phyloP scores from a whole-genome alignment of 2,888 invertebrate genomes.

The Eristalinus sepulchralis region DNA sequence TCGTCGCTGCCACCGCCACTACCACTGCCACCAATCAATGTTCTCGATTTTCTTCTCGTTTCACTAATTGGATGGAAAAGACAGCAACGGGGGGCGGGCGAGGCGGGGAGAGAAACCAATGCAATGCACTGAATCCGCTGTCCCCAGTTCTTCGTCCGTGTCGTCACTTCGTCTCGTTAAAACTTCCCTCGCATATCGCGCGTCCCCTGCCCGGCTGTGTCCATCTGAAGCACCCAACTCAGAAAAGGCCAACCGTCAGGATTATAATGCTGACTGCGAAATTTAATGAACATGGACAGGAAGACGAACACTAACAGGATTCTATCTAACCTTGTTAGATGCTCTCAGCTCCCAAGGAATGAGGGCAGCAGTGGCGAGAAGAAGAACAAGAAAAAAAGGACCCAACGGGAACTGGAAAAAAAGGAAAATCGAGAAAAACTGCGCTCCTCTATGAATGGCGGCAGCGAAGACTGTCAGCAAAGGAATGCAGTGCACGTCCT shows the following conservation, averaged over 20 bases:
- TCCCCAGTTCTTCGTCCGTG: not conserved
- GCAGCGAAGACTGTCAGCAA: not conserved
- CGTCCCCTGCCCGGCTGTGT: not conserved
- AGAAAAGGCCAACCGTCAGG: constrained; percentile 13
- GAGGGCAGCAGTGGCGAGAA: not conserved
- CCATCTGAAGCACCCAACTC: not conserved
- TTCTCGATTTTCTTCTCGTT: constrained; percentile 18
- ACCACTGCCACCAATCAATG: constrained; percentile 29
- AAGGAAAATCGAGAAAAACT: not conserved
- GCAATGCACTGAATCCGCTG: not conserved
- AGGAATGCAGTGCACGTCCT: constrained; percentile 16
- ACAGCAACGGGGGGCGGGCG: not conserved
- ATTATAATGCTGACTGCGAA: constrained; percentile 26
- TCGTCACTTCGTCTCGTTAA: constrained; percentile 1
- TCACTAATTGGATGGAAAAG: constrained; percentile 29
- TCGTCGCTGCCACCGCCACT: not conserved
- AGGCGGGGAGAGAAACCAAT: not conserved
- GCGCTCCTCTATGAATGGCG: not conserved
- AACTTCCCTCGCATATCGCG: not conserved
- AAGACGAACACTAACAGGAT: constrained; percentile 10
- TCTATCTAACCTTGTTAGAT: constrained; percentile 24
- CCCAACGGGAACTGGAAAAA: not conserved
- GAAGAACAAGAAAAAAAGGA: not conserved
- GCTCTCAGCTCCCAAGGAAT: not conserved
- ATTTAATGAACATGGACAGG: constrained; percentile 30